Evolutionary conservation across 2,888 invertebrate genomes (phyloP), one percentile per base, ranked within the genome.

Genomic region (Chymomyza amoena): DNA sequence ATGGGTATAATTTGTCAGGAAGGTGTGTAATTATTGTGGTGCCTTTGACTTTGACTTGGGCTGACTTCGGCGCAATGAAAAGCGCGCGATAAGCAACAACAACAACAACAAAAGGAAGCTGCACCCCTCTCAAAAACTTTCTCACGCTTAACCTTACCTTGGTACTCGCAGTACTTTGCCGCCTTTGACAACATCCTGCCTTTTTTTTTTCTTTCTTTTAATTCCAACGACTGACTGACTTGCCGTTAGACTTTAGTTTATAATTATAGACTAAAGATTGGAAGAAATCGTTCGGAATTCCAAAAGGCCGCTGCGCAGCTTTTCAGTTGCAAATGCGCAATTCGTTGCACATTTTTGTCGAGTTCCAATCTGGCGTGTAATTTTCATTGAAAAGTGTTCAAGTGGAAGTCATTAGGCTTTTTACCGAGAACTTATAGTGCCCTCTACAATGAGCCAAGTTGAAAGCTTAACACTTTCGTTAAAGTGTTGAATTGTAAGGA

Each of bases 401-500:
- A 78, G 84, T 87, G 87, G 87, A 87, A 87, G 84, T 81, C 79
- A 77, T 87, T 87, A 72, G 86, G 88, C 87, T 85, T 87, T 88
- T 84, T 77, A 72, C 7, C 32, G 32, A 32, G 70, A 73, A 70
- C 68, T 78, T 68, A 75, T 74, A 73, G 63, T 56, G 62, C 54
- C 62, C 59, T 64, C 59, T 64, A 68, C 61, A 60, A 39, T 50
- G 32, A 36, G 16, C n/a, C 15, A 15, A 51, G 54, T 54, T 54
- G 54, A 54, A 18, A 16, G 54, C 54, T 69, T 59, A 57, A 61
- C 60, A 56, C 68, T 57, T 63, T 50, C 59, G 15, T 25, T 25
- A 6, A 57, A 57, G 57, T 57, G 57, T 57, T 57, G 15, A 20
- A 15, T 15, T 57, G 25, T 20, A 57, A 4, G 28, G 28, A 28